A percentile compares a stretch with the other conserved stretches of the same genome.
phyloP scores from a whole-genome alignment of 1,140 invertebrate species.

The Drosophila asahinai region DNA sequence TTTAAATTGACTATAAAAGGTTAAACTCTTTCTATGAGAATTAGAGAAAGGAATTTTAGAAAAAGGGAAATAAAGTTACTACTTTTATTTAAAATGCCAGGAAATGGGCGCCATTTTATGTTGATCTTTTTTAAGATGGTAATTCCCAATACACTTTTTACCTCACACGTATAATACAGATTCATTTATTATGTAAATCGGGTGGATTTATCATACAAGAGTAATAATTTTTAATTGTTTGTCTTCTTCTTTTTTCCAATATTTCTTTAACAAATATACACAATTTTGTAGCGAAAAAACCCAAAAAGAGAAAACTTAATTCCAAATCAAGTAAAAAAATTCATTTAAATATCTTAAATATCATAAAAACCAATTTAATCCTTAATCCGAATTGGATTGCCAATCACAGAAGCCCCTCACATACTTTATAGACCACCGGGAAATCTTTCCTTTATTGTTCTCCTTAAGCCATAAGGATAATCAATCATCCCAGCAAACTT shows the following conservation, averaged over 20 bases:
- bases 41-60: too few species aligned
- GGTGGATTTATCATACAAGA: not conserved
- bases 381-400: not conserved
- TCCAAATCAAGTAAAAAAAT: not conserved
- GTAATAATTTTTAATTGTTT: too few species aligned
- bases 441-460: not conserved
- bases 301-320: too few species aligned
- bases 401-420: not conserved
- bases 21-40: not conserved
- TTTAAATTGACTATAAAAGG: not conserved
- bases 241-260: too few species aligned
- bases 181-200: not conserved
- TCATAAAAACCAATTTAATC: not conserved
- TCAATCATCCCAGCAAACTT: conserved; percentile 1
- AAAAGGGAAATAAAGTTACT: too few species aligned
- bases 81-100: not conserved
- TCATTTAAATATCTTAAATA: not conserved
- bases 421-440: too few species aligned
- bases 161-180: not conserved
- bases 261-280: too few species aligned
- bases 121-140: not conserved
- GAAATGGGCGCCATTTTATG: not conserved
- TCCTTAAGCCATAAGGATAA: conserved; percentile 4
- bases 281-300: too few species aligned
- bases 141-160: not conserved